These are phyloP conservation scores for Pangasius larnaudii DNA, from an alignment of 2,797 vertebrate species.

Conservation along the genomic window DNA sequence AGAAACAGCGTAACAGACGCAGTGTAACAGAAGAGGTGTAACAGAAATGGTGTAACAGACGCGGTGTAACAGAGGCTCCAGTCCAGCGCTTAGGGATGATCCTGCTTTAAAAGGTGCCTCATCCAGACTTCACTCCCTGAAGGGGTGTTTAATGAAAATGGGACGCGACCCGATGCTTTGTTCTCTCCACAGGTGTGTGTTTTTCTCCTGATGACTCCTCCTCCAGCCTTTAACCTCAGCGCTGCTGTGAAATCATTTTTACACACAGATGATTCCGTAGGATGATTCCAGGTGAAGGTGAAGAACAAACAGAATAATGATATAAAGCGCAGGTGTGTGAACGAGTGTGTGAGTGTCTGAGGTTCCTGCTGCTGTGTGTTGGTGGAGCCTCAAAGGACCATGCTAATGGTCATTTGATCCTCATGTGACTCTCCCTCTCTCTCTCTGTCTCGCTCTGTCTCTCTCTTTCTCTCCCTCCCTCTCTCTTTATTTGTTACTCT, in stretches of 20 bases:
- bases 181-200: slow-evolving; percentile 19
- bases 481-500: background rate
- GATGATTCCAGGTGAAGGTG: background rate
- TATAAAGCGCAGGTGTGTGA: background rate
- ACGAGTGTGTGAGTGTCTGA: background rate
- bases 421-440: slow-evolving; percentile 31
- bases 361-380: background rate
- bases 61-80: background rate
- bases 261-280: background rate
- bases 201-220: background rate
- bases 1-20: background rate
- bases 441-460: background rate
- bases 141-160: background rate
- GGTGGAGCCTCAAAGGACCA: slow-evolving; percentile 12
- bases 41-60: background rate
- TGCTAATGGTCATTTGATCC: slow-evolving; percentile 43
- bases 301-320: background rate
- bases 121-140: background rate
- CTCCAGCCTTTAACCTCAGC: background rate
- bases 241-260: background rate
- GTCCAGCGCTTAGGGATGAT: background rate
- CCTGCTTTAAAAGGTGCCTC: background rate
- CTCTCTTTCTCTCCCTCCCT: background rate
- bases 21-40: background rate
- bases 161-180: background rate